Base-by-base conservation (phyloP, 2,797 vertebrate genomes). In the Artibeus lituratus region DNA sequence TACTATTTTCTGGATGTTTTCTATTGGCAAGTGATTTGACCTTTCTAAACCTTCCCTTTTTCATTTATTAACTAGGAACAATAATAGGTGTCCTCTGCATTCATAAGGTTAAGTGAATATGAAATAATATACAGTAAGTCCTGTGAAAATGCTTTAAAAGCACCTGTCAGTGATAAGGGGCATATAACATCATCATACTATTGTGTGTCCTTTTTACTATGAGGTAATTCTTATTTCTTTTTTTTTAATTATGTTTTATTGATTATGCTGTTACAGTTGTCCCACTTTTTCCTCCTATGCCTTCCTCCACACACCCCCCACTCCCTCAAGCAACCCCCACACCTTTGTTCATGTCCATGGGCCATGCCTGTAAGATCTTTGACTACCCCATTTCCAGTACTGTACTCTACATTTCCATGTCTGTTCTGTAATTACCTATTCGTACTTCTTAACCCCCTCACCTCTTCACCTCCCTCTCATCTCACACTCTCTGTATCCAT, bases 91-190 rank as follows among this genome's bases (percentile, higher is more conserved):
- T 77, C 49, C 35, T 72, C 7, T 80, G 47, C n/a, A 39, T 91
- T 69, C 65, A 65, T 73, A 65, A 94, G 53, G 16, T 82, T 84
- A 49, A 90, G 5, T 89, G 44, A 94, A 29, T 80, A 53, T 87
- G 55, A 87, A 83, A 77, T 14, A 65, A 47, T 93, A 65, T 24
- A 62, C n/a, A 90, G 10, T 85, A 51, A 76, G 44, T 81, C 42
- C 26, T 87, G 0, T 92, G 77, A 94, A 80, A 90, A 85, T 67
- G 73, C 12, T 82, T 94, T 29, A 90, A 93, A 77, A 89, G 85
- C 53, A 78, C 29, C 32, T 94, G 69, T 77, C 53, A 49, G 11
- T 74, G 85, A 86, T 57, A 82, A 77, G 35, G 6, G 44, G 4
- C 87, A 22, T 92, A 26, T 92, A 73, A 35, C 51, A 85, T 74